Conservation (phyloP, 2,113 vertebrate species). For the Seriola dumerili region DNA sequence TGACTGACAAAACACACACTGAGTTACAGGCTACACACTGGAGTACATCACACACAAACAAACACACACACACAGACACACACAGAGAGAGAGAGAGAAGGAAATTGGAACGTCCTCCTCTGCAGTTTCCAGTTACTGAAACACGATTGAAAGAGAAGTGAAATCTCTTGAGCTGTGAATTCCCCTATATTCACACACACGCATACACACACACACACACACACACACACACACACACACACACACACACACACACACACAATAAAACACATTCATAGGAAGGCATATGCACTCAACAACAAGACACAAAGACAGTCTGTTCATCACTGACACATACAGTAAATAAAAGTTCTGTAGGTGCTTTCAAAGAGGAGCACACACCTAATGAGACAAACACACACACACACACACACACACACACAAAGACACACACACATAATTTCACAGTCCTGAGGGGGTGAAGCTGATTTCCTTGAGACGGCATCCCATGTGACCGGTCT, state of each 20-base stretch:
- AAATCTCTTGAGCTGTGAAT: constrained; percentile 70
- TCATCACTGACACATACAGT: background rate
- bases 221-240: constrained; percentile 29
- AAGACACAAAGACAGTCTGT: background rate
- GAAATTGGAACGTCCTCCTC: constrained; percentile 63
- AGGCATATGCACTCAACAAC: constrained; percentile 8
- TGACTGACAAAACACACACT: background rate
- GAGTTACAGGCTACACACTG: background rate
- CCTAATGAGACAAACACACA: background rate
- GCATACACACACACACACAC: constrained; percentile 21
- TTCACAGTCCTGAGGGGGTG: constrained; percentile 59
- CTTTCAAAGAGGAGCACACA: constrained; percentile 1
- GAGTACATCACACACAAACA: background rate
- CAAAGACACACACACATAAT: constrained; percentile 1
- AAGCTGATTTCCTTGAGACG: constrained; percentile 85
- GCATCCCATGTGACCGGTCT: constrained; percentile 83
- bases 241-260: constrained; percentile 16
- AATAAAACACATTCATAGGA: constrained; percentile 1
- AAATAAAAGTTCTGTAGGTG: background rate
- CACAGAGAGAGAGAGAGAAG: constrained; percentile 41
- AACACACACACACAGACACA: constrained; percentile 14
- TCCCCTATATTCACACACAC: constrained; percentile 39
- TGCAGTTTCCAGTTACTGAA: constrained; percentile 71
- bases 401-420: background rate
- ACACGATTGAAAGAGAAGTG: constrained; percentile 76